Evolutionary conservation across 1,140 invertebrate genomes (phyloP).

Genomic region (Drosophila sechellia): DNA sequence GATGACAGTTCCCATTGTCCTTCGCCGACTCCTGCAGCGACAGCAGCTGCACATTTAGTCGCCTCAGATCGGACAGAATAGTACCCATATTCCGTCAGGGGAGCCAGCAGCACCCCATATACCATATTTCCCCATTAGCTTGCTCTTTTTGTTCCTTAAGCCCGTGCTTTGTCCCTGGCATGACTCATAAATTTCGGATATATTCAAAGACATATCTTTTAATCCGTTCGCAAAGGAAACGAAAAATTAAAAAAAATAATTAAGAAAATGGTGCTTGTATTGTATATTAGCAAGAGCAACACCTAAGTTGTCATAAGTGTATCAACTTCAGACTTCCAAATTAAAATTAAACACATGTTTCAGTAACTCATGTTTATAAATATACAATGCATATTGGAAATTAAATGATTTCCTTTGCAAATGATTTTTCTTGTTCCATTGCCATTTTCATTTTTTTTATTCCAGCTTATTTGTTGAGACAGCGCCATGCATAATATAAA

Average conservation of each 20-base stretch:
- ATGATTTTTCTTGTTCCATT: slow-evolving; percentile 11
- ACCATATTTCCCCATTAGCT: slow-evolving; percentile 31
- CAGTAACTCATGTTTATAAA: too few species aligned
- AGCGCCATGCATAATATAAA: slow-evolving; percentile 71
- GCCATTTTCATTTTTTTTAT: slow-evolving; percentile 6
- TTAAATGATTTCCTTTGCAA: not conserved
- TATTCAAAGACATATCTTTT: slow-evolving; percentile 20
- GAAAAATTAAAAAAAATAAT: slow-evolving; percentile 12
- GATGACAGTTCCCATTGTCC: slow-evolving; percentile 51
- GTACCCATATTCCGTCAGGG: not conserved
- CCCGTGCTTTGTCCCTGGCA: slow-evolving; percentile 9
- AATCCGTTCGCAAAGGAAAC: slow-evolving; percentile 5
- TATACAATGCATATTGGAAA: too few species aligned
- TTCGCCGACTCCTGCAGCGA: slow-evolving; percentile 37
- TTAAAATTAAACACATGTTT: too few species aligned
- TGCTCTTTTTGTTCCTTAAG: slow-evolving; percentile 22
- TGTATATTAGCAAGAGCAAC: too few species aligned
- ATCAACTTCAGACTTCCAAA: too few species aligned
- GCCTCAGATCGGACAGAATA: slow-evolving; percentile 27
- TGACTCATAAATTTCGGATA: slow-evolving; percentile 21
- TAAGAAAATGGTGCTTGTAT: not conserved
- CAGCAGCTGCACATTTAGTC: slow-evolving; percentile 40
- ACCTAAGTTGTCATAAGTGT: too few species aligned
- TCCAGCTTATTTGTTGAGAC: slow-evolving; percentile 35
- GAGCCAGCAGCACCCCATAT: not conserved